These are phyloP conservation scores for Saturnia pavonia DNA, from an alignment of 2,888 invertebrate species.

Conservation along the genomic window DNA sequence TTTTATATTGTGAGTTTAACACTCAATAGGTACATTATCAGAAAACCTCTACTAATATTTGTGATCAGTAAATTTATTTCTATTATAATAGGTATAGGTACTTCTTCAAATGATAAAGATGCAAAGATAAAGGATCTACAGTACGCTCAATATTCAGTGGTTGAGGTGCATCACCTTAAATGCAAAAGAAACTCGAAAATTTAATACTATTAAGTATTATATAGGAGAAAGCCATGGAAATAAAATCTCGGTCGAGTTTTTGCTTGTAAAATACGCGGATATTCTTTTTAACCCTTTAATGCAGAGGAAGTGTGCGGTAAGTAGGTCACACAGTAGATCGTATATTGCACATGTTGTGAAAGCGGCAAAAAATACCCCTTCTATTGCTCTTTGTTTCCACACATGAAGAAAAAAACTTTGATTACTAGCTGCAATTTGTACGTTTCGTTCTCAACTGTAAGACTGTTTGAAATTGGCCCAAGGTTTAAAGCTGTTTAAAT, in stretches of 20 bases:
- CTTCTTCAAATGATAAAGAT: no score
- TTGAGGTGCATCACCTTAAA: neutral
- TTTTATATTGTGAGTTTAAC: no score
- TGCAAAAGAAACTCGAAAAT: neutral
- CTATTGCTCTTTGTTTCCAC: conserved; percentile 73
- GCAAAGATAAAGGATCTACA: no score
- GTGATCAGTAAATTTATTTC: no score
- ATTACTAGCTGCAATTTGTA: conserved; percentile 81
- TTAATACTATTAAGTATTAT: neutral
- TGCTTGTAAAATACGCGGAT: conserved; percentile 63
- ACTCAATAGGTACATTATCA: no score
- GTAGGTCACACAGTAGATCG: conserved; percentile 75
- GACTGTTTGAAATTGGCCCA: conserved; percentile 44
- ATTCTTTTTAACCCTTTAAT: conserved; percentile 75
- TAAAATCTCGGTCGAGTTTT: conserved; percentile 48
- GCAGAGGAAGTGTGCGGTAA: conserved; percentile 78
- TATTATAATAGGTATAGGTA: no score
- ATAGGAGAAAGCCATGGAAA: conserved; percentile 25
- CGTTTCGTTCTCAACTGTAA: conserved; percentile 49
- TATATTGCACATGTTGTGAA: conserved; percentile 80
- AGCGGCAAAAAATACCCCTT: conserved; percentile 75
- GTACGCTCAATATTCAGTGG: no score
- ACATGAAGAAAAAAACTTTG: conserved; percentile 62
- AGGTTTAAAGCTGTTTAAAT: neutral
- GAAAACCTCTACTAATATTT: no score